These are phyloP conservation scores for Nebria salina DNA, from an alignment of 2,888 invertebrate genomes.

Conservation along the genomic window DNA sequence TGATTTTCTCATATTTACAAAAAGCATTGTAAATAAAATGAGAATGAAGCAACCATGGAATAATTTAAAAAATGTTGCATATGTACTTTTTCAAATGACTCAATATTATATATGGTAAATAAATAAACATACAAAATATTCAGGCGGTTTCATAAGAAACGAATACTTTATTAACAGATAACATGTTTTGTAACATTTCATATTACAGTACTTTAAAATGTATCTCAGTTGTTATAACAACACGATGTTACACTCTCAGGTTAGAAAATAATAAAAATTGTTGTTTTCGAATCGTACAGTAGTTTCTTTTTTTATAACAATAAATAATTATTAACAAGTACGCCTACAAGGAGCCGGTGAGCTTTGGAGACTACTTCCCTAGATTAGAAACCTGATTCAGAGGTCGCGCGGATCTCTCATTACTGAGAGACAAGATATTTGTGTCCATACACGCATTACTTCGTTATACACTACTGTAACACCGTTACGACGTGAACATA, in stretches of 20 bases:
- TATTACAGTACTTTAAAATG: slow-evolving; percentile 40
- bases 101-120: not conserved
- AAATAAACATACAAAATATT: slow-evolving; percentile 26
- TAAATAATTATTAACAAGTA: slow-evolving; percentile 42
- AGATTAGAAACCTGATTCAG: slow-evolving; percentile 3
- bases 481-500: slow-evolving; percentile 41
- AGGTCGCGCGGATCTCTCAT: slow-evolving; percentile 1
- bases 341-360: slow-evolving; percentile 43
- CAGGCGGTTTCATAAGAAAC: slow-evolving; percentile 46
- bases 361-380: slow-evolving; percentile 22
- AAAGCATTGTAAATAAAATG: too few relatives aligned
- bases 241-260: slow-evolving; percentile 14
- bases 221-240: slow-evolving; percentile 25
- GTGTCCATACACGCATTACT: slow-evolving; percentile 36
- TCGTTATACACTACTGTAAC: slow-evolving; percentile 14
- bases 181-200: slow-evolving; percentile 45
- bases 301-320: slow-evolving; percentile 27
- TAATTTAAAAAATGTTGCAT: too few relatives aligned
- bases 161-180: slow-evolving; percentile 47
- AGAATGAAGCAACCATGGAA: too few relatives aligned
- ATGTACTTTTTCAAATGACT: too few relatives aligned
- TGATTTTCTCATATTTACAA: too few relatives aligned
- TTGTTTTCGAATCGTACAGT: slow-evolving; percentile 39
- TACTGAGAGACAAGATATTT: slow-evolving; percentile 7
- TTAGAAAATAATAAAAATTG: slow-evolving; percentile 34